Percentiles rank a stretch among this genome's conserved stretches.
These are phyloP conservation scores for Disparrhopalites patrizii DNA, from an alignment of 2,888 invertebrate species.

Conservation along the genomic window DNA sequence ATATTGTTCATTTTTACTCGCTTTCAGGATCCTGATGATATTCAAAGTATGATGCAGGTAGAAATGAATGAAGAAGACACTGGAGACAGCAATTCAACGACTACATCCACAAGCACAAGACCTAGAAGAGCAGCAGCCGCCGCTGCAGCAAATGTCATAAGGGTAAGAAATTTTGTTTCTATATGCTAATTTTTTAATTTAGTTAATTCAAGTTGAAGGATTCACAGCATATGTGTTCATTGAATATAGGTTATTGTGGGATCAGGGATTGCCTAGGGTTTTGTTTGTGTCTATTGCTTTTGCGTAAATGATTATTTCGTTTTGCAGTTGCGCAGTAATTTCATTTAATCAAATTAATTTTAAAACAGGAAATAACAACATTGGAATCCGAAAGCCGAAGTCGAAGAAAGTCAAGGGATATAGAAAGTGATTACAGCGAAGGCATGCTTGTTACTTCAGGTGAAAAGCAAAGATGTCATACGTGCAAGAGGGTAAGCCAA, in stretches of 20 bases:
- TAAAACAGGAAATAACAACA: slow-evolving; percentile 5
- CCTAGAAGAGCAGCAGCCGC: slow-evolving; percentile 44
- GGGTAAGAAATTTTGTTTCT: slow-evolving; percentile 29
- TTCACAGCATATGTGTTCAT: too few species aligned
- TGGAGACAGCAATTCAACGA: neutral
- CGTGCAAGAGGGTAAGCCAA: slow-evolving; percentile 36
- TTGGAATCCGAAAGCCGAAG: neutral
- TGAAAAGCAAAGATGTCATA: slow-evolving; percentile 21
- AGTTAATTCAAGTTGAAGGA: too few species aligned
- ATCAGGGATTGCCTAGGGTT: neutral
- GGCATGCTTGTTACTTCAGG: neutral
- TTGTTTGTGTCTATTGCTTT: too few species aligned
- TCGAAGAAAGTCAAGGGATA: slow-evolving; percentile 13
- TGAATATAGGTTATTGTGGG: neutral
- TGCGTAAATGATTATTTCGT: too few species aligned
- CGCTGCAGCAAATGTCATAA: slow-evolving; percentile 44
- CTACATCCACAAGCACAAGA: slow-evolving; percentile 20
- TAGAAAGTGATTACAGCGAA: neutral
- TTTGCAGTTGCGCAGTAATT: too few species aligned
- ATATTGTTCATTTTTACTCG: neutral
- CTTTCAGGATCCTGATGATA: slow-evolving; percentile 13
- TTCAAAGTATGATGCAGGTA: slow-evolving; percentile 36
- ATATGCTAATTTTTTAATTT: neutral
- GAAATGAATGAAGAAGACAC: slow-evolving; percentile 29
- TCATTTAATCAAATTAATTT: neutral